Conservation (phyloP, 2,113 vertebrate genomes). For the Chlorodrepanis virens region DNA sequence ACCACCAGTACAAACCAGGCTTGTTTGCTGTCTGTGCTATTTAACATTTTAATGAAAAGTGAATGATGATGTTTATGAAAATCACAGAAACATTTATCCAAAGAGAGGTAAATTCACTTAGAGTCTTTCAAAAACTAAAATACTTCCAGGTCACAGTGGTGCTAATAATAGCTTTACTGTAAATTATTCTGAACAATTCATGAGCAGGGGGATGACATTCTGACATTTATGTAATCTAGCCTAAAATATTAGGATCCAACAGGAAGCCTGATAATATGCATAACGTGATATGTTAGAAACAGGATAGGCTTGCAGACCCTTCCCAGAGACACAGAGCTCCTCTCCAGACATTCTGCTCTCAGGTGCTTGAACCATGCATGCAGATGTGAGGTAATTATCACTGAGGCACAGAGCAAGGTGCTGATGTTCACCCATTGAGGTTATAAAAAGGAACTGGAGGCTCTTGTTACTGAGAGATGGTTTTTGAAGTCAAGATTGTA, state of each 20-base stretch:
- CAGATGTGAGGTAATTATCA: background rate
- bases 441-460: background rate
- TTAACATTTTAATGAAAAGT: background rate
- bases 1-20: background rate
- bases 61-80: background rate
- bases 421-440: background rate
- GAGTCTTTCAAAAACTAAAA: background rate
- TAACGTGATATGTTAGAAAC: background rate
- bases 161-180: background rate
- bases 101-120: background rate
- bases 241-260: conserved; percentile 10
- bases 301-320: background rate
- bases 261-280: background rate
- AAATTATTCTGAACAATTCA: conserved; percentile 48
- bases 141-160: background rate
- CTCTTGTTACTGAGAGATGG: accelerated
- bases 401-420: background rate
- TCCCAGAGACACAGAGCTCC: background rate
- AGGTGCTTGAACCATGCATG: background rate
- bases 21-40: background rate
- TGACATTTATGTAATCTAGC: conserved; percentile 15
- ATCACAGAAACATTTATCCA: background rate
- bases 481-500: background rate
- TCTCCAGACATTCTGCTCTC: background rate
- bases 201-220: conserved; percentile 5